Percentiles rank a stretch among this genome's conserved stretches.
Conservation (phyloP, 2,113 vertebrate species). For the Plotosus lineatus region DNA sequence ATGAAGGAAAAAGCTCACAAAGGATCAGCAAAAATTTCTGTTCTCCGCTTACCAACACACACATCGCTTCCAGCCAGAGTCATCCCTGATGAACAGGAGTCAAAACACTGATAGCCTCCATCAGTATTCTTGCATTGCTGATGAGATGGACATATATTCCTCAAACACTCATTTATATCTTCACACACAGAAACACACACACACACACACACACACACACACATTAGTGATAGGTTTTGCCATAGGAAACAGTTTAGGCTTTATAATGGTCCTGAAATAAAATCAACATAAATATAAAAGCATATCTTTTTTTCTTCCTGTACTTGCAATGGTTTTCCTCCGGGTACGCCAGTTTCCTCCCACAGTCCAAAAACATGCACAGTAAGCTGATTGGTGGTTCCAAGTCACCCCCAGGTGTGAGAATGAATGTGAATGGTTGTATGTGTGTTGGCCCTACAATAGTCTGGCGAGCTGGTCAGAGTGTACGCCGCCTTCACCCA, state of each 20-base stretch:
- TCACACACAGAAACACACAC: constrained; percentile 36
- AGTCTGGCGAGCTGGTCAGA: too few species aligned
- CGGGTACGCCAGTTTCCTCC: too few species aligned
- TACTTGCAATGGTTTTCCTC: background rate
- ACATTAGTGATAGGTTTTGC: background rate
- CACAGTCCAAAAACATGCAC: too few species aligned
- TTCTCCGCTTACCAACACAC: constrained; percentile 74
- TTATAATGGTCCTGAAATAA: background rate
- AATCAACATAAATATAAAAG: too few species aligned
- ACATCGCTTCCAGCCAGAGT: constrained; percentile 66
- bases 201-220: constrained; percentile 29
- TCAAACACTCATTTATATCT: constrained; percentile 79
- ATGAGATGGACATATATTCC: constrained; percentile 71
- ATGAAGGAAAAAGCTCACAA: too few species aligned
- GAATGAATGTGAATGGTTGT: too few species aligned
- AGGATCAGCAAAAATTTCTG: too few species aligned
- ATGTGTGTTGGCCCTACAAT: too few species aligned
- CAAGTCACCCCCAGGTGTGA: too few species aligned
- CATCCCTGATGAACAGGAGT: constrained; percentile 75
- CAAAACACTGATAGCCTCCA: constrained; percentile 78
- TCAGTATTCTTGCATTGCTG: constrained; percentile 79
- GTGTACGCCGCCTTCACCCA: too few species aligned
- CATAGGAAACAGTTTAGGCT: background rate
- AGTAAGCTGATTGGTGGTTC: too few species aligned
- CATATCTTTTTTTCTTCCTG: background rate